A percentile compares a stretch with the other conserved stretches of the same genome.
Conservation (phyloP, 1,140 invertebrate species). For the Helicoverpa zea region DNA sequence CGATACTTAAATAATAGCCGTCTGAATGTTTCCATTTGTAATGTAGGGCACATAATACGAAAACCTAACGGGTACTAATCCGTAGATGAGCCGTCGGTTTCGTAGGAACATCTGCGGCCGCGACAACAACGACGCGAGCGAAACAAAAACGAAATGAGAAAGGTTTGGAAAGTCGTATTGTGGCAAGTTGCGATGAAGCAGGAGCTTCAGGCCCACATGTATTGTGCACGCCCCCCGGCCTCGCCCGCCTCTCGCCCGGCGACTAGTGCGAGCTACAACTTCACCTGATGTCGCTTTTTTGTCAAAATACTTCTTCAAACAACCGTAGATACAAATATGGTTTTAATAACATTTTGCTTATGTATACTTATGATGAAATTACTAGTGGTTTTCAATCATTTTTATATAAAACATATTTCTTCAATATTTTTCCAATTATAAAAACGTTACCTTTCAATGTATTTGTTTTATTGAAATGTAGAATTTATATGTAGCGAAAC, state of each 20-base stretch:
- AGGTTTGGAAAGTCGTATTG: slow-evolving; percentile 80
- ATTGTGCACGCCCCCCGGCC: slow-evolving; percentile 34
- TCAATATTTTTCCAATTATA: too few relatives aligned
- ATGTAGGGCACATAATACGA: slow-evolving; percentile 74
- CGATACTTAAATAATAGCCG: slow-evolving; percentile 40
- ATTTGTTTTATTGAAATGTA: too few relatives aligned
- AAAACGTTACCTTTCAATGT: too few relatives aligned
- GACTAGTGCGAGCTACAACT: not conserved
- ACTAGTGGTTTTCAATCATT: too few relatives aligned
- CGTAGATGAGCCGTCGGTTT: slow-evolving; percentile 76
- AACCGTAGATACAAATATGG: not conserved
- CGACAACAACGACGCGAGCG: slow-evolving; percentile 64
- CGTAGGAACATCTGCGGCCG: slow-evolving; percentile 75
- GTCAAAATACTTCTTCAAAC: slow-evolving; percentile 3
- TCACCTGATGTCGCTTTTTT: slow-evolving; percentile 34
- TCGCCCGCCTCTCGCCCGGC: slow-evolving; percentile 5
- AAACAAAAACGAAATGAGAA: slow-evolving; percentile 84
- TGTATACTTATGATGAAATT: too few relatives aligned
- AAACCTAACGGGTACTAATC: slow-evolving; percentile 80
- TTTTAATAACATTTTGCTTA: not conserved
- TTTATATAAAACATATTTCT: too few relatives aligned
- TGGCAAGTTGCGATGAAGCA: slow-evolving; percentile 71
- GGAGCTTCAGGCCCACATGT: slow-evolving; percentile 33
- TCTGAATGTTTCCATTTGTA: slow-evolving; percentile 59
- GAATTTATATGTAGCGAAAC: slow-evolving; percentile 28